Evolutionary conservation across 35 echinoderm and acorn worm genomes (phyloP).

Genomic region (Ophiothrix spiculata): DNA sequence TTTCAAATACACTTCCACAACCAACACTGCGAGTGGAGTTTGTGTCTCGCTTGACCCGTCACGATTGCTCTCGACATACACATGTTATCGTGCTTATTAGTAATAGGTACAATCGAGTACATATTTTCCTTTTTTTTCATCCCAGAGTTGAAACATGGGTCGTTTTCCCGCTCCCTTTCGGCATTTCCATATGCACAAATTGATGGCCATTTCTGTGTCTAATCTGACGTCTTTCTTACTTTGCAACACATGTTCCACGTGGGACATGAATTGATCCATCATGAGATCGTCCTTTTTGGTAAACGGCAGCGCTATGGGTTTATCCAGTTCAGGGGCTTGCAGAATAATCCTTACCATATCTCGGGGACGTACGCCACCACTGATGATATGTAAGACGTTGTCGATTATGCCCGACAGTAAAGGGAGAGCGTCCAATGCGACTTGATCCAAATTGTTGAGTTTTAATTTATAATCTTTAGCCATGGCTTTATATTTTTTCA

Average conservation of each 20-base stretch:
- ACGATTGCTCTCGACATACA: constrained; percentile 57
- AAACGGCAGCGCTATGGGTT: constrained; percentile 44
- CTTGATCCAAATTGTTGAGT: constrained; percentile 20
- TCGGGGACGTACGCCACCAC: background rate
- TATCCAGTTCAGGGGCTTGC: constrained; percentile 22
- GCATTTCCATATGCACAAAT: constrained; percentile 59
- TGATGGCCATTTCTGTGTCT: constrained; percentile 17
- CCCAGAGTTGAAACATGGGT: background rate
- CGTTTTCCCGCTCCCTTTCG: constrained; percentile 20
- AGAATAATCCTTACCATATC: constrained; percentile 42
- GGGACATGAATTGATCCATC: constrained; percentile 28
- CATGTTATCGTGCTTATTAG: background rate
- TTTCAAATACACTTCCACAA: background rate
- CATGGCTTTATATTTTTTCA: constrained; percentile 42
- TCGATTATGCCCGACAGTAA: constrained; percentile 10
- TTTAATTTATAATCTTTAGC: constrained; percentile 21
- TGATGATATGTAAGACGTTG: constrained; percentile 9
- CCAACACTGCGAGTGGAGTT: constrained; percentile 2
- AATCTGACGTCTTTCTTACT: constrained; percentile 30
- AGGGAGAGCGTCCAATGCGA: background rate
- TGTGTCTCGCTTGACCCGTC: constrained; percentile 34
- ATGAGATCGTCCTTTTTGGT: constrained; percentile 22
- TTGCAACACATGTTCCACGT: constrained; percentile 40
- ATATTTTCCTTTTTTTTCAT: background rate
- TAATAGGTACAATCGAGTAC: constrained; percentile 13